phyloP scores from a whole-genome alignment of 2,888 invertebrate genomes.

The Drosophila diplacantha region DNA sequence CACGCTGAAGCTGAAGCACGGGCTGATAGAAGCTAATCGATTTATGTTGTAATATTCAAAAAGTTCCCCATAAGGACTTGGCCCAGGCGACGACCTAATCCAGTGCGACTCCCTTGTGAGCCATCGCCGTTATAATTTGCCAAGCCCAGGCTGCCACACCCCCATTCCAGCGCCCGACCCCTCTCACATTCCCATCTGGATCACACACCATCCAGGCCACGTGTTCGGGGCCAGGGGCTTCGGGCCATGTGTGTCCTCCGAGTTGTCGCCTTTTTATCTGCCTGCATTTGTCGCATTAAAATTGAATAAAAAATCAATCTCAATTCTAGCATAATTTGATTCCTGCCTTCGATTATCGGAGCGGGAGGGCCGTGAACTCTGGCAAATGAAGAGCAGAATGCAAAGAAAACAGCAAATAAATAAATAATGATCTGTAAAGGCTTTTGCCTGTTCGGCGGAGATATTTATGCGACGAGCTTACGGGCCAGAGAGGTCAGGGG shows the following conservation, averaged over 20 bases:
- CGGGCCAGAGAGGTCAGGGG: not conserved
- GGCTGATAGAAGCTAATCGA: conserved; percentile 70
- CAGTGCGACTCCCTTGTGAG: conserved; percentile 60
- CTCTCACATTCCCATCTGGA: conserved; percentile 46
- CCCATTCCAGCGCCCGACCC: not conserved
- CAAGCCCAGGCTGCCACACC: conserved; percentile 9
- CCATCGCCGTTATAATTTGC: conserved; percentile 58
- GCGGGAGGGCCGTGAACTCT: conserved; percentile 13
- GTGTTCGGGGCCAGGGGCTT: conserved; percentile 47
- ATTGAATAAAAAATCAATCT: conserved; percentile 77
- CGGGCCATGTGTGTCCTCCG: conserved; percentile 37
- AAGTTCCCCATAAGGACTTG: conserved; percentile 66
- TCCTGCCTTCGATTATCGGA: conserved; percentile 68
- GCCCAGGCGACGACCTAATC: conserved; percentile 58
- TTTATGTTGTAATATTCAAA: conserved; percentile 74
- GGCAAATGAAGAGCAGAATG: conserved; percentile 50
- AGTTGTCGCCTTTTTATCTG: conserved; percentile 66
- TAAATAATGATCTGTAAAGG: conserved; percentile 44
- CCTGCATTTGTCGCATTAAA: conserved; percentile 75
- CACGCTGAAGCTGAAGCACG: conserved; percentile 22
- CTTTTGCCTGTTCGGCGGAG: conserved; percentile 40
- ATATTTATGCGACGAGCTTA: conserved; percentile 34
- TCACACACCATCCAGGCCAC: conserved; percentile 8
- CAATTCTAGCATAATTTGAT: conserved; percentile 76
- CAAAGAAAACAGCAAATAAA: conserved; percentile 56